Percentiles rank a stretch among this genome's conserved stretches.
phyloP scores from a whole-genome alignment of 2,888 invertebrate species.

The Drosophila sordidula region DNA sequence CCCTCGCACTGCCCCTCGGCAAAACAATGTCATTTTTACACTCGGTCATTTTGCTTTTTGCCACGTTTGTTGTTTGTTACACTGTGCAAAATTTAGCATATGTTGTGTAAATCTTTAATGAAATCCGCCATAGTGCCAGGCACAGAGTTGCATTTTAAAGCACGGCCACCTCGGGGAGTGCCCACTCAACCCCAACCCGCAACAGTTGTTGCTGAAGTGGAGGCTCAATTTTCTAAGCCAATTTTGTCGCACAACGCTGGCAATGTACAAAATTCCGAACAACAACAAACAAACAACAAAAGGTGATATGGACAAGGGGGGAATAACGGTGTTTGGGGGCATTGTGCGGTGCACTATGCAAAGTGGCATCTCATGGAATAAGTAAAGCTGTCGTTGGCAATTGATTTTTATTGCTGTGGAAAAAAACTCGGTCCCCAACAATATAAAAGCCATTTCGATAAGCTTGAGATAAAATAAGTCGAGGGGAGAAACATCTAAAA shows the following conservation, averaged over 20 bases:
- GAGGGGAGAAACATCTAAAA: background rate
- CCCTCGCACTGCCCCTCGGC: constrained; percentile 3
- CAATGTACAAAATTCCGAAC: constrained; percentile 50
- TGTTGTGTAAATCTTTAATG: constrained; percentile 79
- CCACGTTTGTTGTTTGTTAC: constrained; percentile 29
- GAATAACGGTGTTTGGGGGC: background rate
- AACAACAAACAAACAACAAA: constrained; percentile 50
- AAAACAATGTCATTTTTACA: constrained; percentile 77
- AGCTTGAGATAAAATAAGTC: constrained; percentile 17
- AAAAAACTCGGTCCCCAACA: constrained; percentile 9
- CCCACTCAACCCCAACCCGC: background rate
- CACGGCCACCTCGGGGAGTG: constrained; percentile 31
- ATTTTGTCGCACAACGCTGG: constrained; percentile 69
- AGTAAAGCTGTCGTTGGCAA: constrained; percentile 51
- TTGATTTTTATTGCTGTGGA: constrained; percentile 51
- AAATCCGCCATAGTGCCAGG: constrained; percentile 69
- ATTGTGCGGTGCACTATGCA: constrained; percentile 39
- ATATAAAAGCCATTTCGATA: constrained; percentile 36
- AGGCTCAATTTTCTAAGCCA: constrained; percentile 79
- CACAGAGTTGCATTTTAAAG: constrained; percentile 77
- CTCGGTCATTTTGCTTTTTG: constrained; percentile 68
- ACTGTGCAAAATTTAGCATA: constrained; percentile 71
- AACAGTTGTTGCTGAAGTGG: constrained; percentile 35
- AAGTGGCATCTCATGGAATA: constrained; percentile 53
- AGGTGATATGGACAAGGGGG: background rate